Conservation (phyloP, 1,140 invertebrate genomes). For the Pogonomyrmex californicus region DNA sequence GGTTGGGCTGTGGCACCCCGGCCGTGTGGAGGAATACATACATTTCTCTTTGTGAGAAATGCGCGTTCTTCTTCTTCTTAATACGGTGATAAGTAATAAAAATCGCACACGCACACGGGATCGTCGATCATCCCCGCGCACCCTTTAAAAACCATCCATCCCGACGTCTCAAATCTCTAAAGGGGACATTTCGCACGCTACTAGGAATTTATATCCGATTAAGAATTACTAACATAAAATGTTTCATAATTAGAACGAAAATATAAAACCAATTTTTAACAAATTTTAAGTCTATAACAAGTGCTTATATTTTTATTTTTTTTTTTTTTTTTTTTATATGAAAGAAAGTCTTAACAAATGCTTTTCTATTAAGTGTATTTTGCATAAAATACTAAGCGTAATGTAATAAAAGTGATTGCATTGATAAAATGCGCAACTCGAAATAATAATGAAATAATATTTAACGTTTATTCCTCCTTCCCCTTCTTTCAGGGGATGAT, state of each 20-base stretch:
- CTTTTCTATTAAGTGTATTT: neutral
- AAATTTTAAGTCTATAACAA: neutral
- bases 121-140: neutral
- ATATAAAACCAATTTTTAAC: neutral
- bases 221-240: neutral
- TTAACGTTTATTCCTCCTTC: neutral
- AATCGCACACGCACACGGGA: neutral
- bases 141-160: neutral
- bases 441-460: constrained; percentile 14
- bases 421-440: neutral
- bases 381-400: neutral
- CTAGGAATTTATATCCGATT: neutral
- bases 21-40: neutral
- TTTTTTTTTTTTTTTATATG: neutral
- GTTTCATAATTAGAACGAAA: neutral
- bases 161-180: neutral
- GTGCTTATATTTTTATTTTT: neutral
- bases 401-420: neutral
- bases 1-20: neutral
- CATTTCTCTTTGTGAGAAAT: neutral
- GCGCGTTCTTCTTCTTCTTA: neutral
- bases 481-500: neutral
- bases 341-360: neutral
- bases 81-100: neutral
- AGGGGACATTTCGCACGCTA: neutral